A percentile compares a stretch with the other conserved stretches of the same genome.
phyloP scores from a whole-genome alignment of 2,888 invertebrate species.

The Polydrusus pterygomalis region DNA sequence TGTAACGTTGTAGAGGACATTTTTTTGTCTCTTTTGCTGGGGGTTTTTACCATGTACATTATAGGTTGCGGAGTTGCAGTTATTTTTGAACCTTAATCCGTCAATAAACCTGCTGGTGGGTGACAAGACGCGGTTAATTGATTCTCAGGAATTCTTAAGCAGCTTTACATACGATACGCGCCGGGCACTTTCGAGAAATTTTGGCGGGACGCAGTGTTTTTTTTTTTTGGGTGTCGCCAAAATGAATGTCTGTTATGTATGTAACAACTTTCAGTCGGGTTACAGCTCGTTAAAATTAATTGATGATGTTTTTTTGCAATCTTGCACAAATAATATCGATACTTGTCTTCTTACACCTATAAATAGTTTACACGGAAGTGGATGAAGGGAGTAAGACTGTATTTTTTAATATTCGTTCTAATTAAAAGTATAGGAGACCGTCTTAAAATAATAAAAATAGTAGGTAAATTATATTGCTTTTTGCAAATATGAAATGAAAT shows the following conservation, averaged over 20 bases:
- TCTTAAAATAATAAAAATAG: no score
- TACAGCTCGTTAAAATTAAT: slow-evolving; percentile 8
- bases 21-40: no score
- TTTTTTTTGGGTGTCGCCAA: slow-evolving; percentile 14
- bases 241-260: slow-evolving; percentile 1
- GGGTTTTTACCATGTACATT: no score
- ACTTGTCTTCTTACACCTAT: no score
- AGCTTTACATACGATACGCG: slow-evolving; percentile 12
- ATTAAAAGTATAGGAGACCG: no score
- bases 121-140: slow-evolving; percentile 31
- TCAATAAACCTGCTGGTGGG: slow-evolving; percentile 15
- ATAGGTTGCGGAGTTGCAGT: background rate
- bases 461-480: no score
- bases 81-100: slow-evolving; percentile 7
- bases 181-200: slow-evolving; percentile 41
- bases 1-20: no score
- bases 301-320: background rate
- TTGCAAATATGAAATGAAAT: no score
- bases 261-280: background rate
- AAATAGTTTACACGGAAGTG: no score
- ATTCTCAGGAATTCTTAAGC: slow-evolving; percentile 27
- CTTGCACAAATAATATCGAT: background rate
- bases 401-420: no score
- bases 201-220: slow-evolving; percentile 5
- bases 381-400: no score